These are phyloP conservation scores for Apodemia hepburni DNA, from an alignment of 2,888 invertebrate species.

Conservation along the genomic window DNA sequence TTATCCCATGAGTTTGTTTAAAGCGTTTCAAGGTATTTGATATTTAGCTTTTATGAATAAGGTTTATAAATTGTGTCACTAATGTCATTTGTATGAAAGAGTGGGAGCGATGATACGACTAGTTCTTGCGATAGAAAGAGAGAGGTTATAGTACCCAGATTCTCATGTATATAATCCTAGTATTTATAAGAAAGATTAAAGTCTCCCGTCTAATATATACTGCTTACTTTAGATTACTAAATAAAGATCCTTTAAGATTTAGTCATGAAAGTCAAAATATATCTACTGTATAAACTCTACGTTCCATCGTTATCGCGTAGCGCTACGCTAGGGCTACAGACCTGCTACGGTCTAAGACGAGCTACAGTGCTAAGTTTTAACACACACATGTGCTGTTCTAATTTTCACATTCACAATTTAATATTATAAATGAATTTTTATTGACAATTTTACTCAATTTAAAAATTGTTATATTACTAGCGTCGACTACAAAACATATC, in stretches of 20 bases:
- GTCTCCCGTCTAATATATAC: background rate
- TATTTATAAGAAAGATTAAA: background rate
- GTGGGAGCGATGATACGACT: background rate
- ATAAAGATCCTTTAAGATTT: background rate
- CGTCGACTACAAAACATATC: constrained; percentile 3
- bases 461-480: background rate
- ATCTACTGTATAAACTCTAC: background rate
- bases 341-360: constrained; percentile 34
- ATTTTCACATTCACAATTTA: constrained; percentile 3
- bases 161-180: constrained; percentile 3
- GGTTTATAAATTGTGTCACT: background rate
- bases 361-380: constrained; percentile 40
- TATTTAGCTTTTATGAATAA: constrained; percentile 4
- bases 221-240: background rate
- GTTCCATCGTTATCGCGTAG: constrained; percentile 8
- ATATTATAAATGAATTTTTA: background rate
- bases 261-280: background rate
- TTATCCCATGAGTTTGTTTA: background rate
- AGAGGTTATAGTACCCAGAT: background rate
- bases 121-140: background rate
- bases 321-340: constrained; percentile 35
- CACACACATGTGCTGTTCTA: constrained; percentile 39
- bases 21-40: background rate
- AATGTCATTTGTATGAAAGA: constrained; percentile 6
- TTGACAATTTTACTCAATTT: background rate